Percentiles rank a stretch among this genome's conserved stretches.
These are phyloP conservation scores for Oryzias javanicus DNA, from an alignment of 2,113 vertebrate species.

Conservation along the genomic window DNA sequence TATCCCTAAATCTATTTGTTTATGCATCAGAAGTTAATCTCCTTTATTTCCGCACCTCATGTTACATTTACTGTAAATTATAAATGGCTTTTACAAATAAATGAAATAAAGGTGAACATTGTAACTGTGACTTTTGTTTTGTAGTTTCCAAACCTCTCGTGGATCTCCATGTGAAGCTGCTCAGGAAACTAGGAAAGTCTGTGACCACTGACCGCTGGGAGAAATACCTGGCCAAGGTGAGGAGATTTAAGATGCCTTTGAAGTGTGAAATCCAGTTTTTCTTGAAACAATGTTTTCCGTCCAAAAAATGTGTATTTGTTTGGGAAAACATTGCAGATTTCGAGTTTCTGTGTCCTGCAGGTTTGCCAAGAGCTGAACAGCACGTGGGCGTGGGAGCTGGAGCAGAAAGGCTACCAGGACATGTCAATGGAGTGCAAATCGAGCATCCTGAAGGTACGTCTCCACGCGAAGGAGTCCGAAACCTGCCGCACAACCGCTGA, in stretches of 20 bases:
- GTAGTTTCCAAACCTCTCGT: conserved; percentile 94
- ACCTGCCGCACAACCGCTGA: background rate
- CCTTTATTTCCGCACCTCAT: too few relatives aligned
- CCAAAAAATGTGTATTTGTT: background rate
- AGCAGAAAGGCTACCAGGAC: conserved; percentile 94
- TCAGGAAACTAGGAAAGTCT: conserved; percentile 95
- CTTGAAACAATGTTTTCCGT: background rate
- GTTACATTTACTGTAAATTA: background rate
- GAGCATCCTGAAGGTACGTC: conserved; percentile 90
- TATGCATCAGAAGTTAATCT: too few relatives aligned
- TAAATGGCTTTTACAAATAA: background rate
- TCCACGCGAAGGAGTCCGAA: background rate
- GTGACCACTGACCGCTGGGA: conserved; percentile 97
- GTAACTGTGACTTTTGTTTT: conserved; percentile 25
- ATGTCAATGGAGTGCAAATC: conserved; percentile 95
- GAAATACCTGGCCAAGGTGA: conserved; percentile 96
- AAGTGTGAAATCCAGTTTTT: background rate
- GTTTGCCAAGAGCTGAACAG: conserved; percentile 96
- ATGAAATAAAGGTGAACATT: background rate
- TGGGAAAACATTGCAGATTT: background rate
- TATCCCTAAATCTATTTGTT: too few relatives aligned
- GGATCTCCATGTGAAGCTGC: conserved; percentile 96
- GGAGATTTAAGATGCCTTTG: background rate
- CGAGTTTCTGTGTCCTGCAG: conserved; percentile 62
- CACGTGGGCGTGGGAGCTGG: conserved; percentile 98